These are phyloP conservation scores for Melanargia galathea DNA, from an alignment of 2,888 invertebrate genomes.

Conservation along the genomic window DNA sequence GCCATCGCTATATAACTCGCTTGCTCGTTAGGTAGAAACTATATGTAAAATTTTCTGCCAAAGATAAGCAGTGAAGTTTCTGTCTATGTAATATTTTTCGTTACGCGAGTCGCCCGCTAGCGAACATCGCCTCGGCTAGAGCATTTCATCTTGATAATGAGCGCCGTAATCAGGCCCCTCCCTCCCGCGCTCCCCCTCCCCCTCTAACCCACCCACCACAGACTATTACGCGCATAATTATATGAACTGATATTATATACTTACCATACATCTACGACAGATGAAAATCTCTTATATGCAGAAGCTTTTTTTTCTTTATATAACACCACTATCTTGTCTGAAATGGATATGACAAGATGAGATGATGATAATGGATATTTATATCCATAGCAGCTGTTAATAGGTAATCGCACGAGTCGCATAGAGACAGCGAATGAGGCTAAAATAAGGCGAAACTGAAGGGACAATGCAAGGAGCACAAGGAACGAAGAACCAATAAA, in stretches of 20 bases:
- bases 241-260: constrained; percentile 24
- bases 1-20: too few relatives aligned
- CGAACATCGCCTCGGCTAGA: constrained; percentile 16
- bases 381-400: too few relatives aligned
- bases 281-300: neutral
- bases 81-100: neutral
- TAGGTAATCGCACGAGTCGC: too few relatives aligned
- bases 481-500: too few relatives aligned
- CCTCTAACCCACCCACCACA: neutral
- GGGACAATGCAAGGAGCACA: too few relatives aligned
- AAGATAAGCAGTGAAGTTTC: too few relatives aligned
- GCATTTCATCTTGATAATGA: constrained; percentile 55
- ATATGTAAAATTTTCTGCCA: too few relatives aligned
- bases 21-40: too few relatives aligned
- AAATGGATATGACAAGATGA: too few relatives aligned
- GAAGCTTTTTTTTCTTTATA: neutral
- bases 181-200: constrained; percentile 2
- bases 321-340: neutral
- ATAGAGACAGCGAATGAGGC: too few relatives aligned
- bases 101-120: neutral
- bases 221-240: constrained; percentile 28
- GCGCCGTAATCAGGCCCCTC: constrained; percentile 50
- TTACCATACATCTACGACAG: neutral
- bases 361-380: too few relatives aligned
- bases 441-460: too few relatives aligned